Percentiles rank a stretch among this genome's conserved stretches.
These are phyloP conservation scores for Leptinotarsa rubiginosa DNA, from an alignment of 2,888 invertebrate genomes.

Conservation along the genomic window DNA sequence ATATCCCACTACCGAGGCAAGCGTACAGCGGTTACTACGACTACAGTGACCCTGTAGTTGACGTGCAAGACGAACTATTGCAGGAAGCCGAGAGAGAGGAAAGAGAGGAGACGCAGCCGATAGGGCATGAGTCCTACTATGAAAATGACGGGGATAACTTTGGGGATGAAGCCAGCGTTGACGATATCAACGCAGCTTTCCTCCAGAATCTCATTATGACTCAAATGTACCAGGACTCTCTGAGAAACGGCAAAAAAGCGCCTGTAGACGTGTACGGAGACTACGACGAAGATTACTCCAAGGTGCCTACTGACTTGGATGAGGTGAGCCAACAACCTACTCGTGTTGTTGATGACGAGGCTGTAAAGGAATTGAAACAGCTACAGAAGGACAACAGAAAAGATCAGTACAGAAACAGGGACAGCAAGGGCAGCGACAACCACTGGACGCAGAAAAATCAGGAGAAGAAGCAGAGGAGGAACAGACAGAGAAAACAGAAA, in stretches of 20 bases:
- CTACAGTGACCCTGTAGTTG: constrained; percentile 67
- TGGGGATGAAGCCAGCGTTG: constrained; percentile 56
- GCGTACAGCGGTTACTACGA: constrained; percentile 64
- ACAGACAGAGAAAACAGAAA: constrained; percentile 34
- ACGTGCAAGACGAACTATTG: constrained; percentile 72
- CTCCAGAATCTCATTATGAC: constrained; percentile 76
- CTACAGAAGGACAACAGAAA: constrained; percentile 67
- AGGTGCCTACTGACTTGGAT: constrained; percentile 53
- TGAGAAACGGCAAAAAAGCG: constrained; percentile 53
- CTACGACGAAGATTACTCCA: constrained; percentile 58
- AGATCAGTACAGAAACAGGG: constrained; percentile 36
- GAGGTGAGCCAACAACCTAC: constrained; percentile 39
- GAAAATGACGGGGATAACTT: constrained; percentile 67
- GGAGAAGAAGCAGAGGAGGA: constrained; percentile 43
- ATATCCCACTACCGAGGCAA: constrained; percentile 60
- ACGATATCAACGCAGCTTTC: constrained; percentile 72
- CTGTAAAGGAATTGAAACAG: constrained; percentile 75
- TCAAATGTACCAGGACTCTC: constrained; percentile 73
- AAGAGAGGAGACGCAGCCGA: constrained; percentile 70
- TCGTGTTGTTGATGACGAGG: constrained; percentile 70
- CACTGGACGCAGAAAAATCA: constrained; percentile 54
- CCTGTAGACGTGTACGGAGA: constrained; percentile 52
- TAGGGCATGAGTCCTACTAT: constrained; percentile 77
- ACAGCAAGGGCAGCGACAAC: constrained; percentile 45
- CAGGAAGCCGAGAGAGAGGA: constrained; percentile 73